phyloP scores from a whole-genome alignment of 2,888 invertebrate species.

The Hirtodrosophila histrioides region DNA sequence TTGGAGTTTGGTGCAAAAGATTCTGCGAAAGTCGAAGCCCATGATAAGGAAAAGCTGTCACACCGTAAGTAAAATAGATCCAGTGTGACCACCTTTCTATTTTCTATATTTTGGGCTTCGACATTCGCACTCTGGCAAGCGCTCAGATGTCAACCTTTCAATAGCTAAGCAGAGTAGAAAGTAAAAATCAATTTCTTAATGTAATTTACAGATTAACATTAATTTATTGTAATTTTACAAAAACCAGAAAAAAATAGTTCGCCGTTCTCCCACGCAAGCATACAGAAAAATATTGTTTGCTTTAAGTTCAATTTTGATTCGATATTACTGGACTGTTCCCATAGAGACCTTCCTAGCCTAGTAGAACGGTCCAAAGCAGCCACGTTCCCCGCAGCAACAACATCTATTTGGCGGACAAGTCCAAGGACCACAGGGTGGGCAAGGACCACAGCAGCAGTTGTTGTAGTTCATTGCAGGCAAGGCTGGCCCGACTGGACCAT shows the following conservation, averaged over 20 bases:
- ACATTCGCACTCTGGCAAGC: too few relatives aligned
- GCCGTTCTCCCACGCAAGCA: conserved; percentile 21
- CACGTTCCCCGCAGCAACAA: conserved; percentile 54
- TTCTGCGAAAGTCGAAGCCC: too few relatives aligned
- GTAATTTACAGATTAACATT: not conserved
- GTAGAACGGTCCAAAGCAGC: conserved; percentile 70
- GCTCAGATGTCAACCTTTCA: too few relatives aligned
- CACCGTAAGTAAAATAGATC: too few relatives aligned
- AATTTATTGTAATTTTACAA: not conserved
- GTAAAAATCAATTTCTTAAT: too few relatives aligned
- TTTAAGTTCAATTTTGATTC: not conserved
- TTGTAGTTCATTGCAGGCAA: conserved; percentile 67
- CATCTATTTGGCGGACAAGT: conserved; percentile 69
- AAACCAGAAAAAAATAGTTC: conserved; percentile 18
- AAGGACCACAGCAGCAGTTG: conserved; percentile 66
- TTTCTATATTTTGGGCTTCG: too few relatives aligned
- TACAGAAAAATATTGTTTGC: not conserved
- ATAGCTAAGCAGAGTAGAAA: too few relatives aligned
- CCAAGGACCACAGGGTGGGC: conserved; percentile 73
- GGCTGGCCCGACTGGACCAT: conserved; percentile 67
- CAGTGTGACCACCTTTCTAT: too few relatives aligned
- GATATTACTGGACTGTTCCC: not conserved
- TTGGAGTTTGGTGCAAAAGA: too few relatives aligned
- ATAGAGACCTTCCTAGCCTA: conserved; percentile 5
- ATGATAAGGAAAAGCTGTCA: too few relatives aligned